A percentile compares a stretch with the other conserved stretches of the same genome.
Evolutionary conservation across 2,797 vertebrate genomes (phyloP).

Genomic region (Acanthurus leucopareius): DNA sequence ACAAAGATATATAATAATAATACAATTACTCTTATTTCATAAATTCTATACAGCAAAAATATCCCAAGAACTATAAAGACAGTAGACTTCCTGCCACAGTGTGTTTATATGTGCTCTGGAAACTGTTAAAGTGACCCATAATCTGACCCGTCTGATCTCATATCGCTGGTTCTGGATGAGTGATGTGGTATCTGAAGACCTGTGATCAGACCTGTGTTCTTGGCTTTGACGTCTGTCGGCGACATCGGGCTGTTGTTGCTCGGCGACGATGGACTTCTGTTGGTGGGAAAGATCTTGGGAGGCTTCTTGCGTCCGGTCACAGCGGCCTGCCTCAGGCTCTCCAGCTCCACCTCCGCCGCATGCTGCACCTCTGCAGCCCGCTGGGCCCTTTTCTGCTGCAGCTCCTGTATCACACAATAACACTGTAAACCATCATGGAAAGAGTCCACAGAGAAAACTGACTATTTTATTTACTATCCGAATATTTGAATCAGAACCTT

Average conservation of each 20-base stretch:
- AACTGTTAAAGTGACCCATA: background rate
- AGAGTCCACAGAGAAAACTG: too few relatives aligned
- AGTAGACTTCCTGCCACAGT: background rate
- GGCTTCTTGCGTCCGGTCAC: conserved; percentile 78
- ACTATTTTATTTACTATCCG: too few relatives aligned
- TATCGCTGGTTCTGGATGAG: background rate
- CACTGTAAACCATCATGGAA: too few relatives aligned
- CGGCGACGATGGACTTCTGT: conserved; percentile 28
- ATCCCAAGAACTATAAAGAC: background rate
- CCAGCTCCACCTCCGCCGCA: conserved; percentile 73
- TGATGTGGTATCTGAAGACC: background rate
- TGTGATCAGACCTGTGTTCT: conserved; percentile 89
- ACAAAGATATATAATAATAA: background rate
- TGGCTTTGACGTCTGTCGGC: conserved; percentile 82
- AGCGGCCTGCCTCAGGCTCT: conserved; percentile 57
- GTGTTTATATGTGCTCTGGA: background rate
- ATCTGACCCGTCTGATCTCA: background rate
- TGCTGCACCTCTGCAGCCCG: conserved; percentile 71
- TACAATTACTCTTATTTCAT: background rate
- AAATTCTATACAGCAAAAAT: background rate
- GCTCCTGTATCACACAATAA: conserved; percentile 82
- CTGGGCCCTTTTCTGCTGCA: conserved; percentile 90
- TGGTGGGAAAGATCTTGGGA: conserved; percentile 62
- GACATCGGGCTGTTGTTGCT: conserved; percentile 67
- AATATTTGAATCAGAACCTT: too few relatives aligned